A percentile compares a stretch with the other conserved stretches of the same genome.
Conservation (phyloP, 2,113 vertebrate species). For the Rhipidura dahli region DNA sequence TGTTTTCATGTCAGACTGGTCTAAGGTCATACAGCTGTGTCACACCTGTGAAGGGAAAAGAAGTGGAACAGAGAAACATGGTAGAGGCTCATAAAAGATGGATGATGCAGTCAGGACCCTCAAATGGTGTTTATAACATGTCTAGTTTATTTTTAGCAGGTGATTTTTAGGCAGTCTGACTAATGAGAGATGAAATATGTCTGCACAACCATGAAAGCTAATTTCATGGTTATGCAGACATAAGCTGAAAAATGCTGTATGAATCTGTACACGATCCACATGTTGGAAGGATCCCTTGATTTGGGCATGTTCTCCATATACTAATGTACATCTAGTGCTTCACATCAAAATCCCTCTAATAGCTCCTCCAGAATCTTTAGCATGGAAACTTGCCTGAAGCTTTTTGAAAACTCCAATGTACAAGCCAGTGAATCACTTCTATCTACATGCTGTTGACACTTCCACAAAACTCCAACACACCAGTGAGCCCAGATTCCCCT, state of each 20-base stretch:
- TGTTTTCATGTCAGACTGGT: background rate
- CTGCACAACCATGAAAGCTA: background rate
- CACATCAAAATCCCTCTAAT: background rate
- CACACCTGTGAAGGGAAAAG: rapidly evolving
- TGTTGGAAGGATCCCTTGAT: background rate
- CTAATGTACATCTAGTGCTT: background rate
- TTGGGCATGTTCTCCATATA: too few relatives aligned
- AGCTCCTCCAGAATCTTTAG: background rate
- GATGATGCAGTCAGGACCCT: background rate
- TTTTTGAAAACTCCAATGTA: background rate
- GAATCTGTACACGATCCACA: background rate
- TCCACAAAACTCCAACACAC: background rate
- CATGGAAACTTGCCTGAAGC: background rate
- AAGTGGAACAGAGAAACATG: background rate
- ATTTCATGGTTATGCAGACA: background rate
- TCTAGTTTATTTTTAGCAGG: background rate
- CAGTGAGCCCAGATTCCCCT: background rate
- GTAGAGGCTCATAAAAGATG: background rate
- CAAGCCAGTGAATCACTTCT: background rate
- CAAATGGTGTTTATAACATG: background rate
- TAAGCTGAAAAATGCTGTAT: background rate
- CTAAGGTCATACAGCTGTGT: background rate
- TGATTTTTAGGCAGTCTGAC: background rate
- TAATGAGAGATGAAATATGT: background rate
- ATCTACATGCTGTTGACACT: rapidly evolving